These are phyloP conservation scores for Xenentodon cancila DNA, from an alignment of 2,797 vertebrate species.

Conservation along the genomic window DNA sequence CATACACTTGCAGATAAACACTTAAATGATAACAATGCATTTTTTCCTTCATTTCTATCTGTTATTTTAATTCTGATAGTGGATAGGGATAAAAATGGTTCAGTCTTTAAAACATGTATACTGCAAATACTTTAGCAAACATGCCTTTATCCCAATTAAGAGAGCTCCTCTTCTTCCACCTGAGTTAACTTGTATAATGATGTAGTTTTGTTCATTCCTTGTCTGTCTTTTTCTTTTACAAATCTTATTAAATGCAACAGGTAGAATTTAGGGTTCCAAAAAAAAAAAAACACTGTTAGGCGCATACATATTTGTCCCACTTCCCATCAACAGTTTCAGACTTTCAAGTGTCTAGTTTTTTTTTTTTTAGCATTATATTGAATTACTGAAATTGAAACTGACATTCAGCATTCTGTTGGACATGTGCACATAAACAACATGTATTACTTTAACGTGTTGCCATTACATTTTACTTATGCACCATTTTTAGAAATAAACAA, in stretches of 20 bases:
- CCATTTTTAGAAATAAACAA: slow-evolving; percentile 31
- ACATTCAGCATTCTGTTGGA: slow-evolving; percentile 41
- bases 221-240: slow-evolving; percentile 1
- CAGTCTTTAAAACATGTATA: too few relatives aligned
- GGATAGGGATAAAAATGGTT: too few relatives aligned
- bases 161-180: background rate
- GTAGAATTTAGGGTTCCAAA: too few relatives aligned
- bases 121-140: too few relatives aligned
- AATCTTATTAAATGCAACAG: slow-evolving; percentile 24
- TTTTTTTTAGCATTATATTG: slow-evolving; percentile 23
- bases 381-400: slow-evolving; percentile 46
- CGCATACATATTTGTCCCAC: too few relatives aligned
- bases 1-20: too few relatives aligned
- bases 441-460: slow-evolving; percentile 33
- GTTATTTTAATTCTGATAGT: too few relatives aligned
- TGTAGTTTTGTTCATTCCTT: slow-evolving; percentile 4
- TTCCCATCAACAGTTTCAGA: slow-evolving; percentile 24
- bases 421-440: slow-evolving; percentile 41
- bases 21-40: too few relatives aligned
- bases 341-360: slow-evolving; percentile 16
- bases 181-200: slow-evolving; percentile 41
- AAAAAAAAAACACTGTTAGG: too few relatives aligned
- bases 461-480: slow-evolving; percentile 21
- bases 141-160: too few relatives aligned
- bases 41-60: too few relatives aligned